Percentiles rank a stretch among this genome's conserved stretches.
Evolutionary conservation across 1,140 invertebrate species (phyloP).

Genomic region (Trissolcus basalis): DNA sequence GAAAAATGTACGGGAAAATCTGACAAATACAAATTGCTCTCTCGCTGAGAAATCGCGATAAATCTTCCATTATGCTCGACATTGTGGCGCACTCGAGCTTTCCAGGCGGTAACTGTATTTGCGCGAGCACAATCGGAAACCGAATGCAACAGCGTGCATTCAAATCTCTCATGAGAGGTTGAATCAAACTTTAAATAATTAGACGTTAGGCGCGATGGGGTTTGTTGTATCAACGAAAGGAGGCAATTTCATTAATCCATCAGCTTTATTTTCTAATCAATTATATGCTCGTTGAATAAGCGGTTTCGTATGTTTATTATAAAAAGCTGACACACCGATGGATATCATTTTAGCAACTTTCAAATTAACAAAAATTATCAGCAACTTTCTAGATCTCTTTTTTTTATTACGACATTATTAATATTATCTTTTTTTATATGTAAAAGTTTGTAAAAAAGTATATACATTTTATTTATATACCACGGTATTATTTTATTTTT

Average conservation of each 20-base stretch:
- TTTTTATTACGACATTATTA: no score
- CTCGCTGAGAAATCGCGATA: slow-evolving; percentile 56
- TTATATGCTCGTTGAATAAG: slow-evolving; percentile 15
- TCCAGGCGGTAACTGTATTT: slow-evolving; percentile 45
- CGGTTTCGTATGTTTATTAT: no score
- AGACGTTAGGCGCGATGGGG: slow-evolving; percentile 20
- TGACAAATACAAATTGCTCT: slow-evolving; percentile 59
- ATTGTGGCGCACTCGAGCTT: slow-evolving; percentile 41
- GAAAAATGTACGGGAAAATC: slow-evolving; percentile 52
- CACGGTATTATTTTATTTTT: no score
- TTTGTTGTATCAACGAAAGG: slow-evolving; percentile 16
- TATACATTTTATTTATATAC: no score
- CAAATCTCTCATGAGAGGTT: slow-evolving; percentile 24
- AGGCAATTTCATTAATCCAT: slow-evolving; percentile 39
- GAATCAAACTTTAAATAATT: slow-evolving; percentile 51
- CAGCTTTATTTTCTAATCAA: slow-evolving; percentile 51
- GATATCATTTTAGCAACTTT: no score
- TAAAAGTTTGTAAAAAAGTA: no score
- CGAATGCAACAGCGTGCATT: slow-evolving; percentile 13
- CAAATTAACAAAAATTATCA: no score
- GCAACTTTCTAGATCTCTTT: no score
- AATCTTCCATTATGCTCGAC: slow-evolving; percentile 58
- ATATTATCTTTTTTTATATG: no score
- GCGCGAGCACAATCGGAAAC: slow-evolving; percentile 29
- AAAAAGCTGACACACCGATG: no score